These are phyloP conservation scores for Tholera decimalis DNA, from an alignment of 2,888 invertebrate species.

Conservation along the genomic window DNA sequence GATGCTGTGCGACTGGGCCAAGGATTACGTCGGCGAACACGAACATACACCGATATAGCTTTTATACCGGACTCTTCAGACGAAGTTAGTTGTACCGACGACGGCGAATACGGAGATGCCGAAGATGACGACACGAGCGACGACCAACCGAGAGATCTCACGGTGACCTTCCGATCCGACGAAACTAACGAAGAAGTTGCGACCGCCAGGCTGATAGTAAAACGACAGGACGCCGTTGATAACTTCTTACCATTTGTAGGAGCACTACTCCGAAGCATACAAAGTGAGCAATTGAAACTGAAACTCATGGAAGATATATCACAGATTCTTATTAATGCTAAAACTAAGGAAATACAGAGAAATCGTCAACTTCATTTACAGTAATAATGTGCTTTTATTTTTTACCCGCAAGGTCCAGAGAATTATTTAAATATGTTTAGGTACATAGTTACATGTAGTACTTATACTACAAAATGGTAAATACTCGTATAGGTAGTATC, in stretches of 20 bases:
- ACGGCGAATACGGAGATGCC: slow-evolving; percentile 11
- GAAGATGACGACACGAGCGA: slow-evolving; percentile 12
- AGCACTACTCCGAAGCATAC: slow-evolving; percentile 31
- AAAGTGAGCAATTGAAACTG: slow-evolving; percentile 13
- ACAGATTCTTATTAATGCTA: slow-evolving; percentile 32
- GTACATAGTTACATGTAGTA: background rate
- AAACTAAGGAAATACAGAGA: slow-evolving; percentile 33
- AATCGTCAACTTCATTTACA: slow-evolving; percentile 6
- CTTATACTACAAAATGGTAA: no score
- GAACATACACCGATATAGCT: no score
- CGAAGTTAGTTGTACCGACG: background rate
- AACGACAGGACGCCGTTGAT: slow-evolving; percentile 24
- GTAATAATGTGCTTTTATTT: slow-evolving; percentile 28
- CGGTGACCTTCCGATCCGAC: slow-evolving; percentile 13
- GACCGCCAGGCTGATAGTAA: slow-evolving; percentile 17
- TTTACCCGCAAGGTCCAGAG: background rate
- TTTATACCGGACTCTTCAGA: slow-evolving; percentile 34
- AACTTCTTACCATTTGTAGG: slow-evolving; percentile 33
- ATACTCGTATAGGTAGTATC: no score
- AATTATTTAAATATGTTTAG: background rate
- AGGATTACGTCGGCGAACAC: background rate
- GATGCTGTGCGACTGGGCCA: background rate
- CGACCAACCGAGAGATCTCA: slow-evolving; percentile 6
- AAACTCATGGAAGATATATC: slow-evolving; percentile 37
- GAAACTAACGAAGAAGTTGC: slow-evolving; percentile 13